Evolutionary conservation across 2,888 invertebrate species (phyloP).

Genomic region (Heliconius cydno): DNA sequence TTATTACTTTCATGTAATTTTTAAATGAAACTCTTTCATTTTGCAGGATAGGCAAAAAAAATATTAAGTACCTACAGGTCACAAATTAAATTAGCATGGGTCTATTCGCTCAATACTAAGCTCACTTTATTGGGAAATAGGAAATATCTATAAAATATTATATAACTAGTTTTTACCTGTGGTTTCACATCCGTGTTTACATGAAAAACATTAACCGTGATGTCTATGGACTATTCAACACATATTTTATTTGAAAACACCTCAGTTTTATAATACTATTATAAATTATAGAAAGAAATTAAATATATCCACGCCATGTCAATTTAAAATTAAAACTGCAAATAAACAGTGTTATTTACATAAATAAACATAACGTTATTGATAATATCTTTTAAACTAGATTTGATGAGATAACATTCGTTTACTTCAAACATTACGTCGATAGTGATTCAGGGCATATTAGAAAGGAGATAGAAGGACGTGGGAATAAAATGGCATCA

Average conservation of each 20-base stretch:
- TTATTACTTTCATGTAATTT: too few species aligned
- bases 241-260: too few species aligned
- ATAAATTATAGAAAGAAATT: too few species aligned
- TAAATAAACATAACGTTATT: neutral
- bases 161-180: too few species aligned
- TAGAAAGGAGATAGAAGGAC: conserved; percentile 68
- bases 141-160: neutral
- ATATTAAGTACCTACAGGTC: neutral
- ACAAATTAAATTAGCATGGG: neutral
- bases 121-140: neutral
- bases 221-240: too few species aligned
- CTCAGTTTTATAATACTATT: too few species aligned
- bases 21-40: neutral
- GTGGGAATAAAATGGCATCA: conserved; percentile 51
- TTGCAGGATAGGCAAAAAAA: neutral
- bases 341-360: neutral
- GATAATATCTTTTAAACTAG: conserved; percentile 31
- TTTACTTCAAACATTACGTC: conserved; percentile 47
- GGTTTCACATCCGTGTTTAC: too few species aligned
- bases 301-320: too few species aligned
- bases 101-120: neutral
- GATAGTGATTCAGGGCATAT: conserved; percentile 54
- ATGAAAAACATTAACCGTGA: too few species aligned
- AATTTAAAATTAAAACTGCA: neutral
- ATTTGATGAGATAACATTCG: conserved; percentile 44